Conservation (phyloP, 2,888 invertebrate genomes). For the Pandemis cinnamomeana region DNA sequence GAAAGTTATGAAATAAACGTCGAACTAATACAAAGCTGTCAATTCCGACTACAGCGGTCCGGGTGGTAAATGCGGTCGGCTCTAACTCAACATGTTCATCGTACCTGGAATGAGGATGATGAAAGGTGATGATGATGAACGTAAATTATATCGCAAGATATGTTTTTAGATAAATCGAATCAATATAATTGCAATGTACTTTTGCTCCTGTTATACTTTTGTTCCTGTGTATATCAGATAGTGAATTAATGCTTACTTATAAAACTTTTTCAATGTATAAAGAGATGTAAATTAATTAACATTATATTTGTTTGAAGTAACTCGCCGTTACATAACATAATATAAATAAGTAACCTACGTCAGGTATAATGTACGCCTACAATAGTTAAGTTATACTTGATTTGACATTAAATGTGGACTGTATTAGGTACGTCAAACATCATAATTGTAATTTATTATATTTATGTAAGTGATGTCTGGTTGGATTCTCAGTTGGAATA, state of each 20-base stretch:
- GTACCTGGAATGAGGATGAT: no score
- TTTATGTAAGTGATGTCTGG: slow-evolving; percentile 23
- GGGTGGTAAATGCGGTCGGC: not conserved
- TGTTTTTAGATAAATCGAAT: slow-evolving; percentile 37
- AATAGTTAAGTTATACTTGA: slow-evolving; percentile 17
- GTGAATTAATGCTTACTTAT: not conserved
- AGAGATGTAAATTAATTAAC: slow-evolving; percentile 30
- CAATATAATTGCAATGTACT: slow-evolving; percentile 25
- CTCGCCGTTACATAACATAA: not conserved
- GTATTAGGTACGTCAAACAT: slow-evolving; percentile 31
- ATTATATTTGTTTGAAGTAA: slow-evolving; percentile 6
- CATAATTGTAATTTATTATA: slow-evolving; percentile 38
- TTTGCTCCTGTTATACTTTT: slow-evolving; percentile 3
- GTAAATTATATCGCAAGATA: slow-evolving; percentile 23
- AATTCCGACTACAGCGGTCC: not conserved
- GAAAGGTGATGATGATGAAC: no score
- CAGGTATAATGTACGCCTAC: not conserved
- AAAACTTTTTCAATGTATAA: slow-evolving; percentile 24
- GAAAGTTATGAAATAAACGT: no score
- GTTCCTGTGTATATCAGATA: not conserved
- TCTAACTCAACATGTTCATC: not conserved
- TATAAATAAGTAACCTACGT: slow-evolving; percentile 10
- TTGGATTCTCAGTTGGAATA: slow-evolving; percentile 22
- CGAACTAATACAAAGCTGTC: no score
- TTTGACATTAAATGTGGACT: slow-evolving; percentile 33